A percentile compares a stretch with the other conserved stretches of the same genome.
phyloP scores from a whole-genome alignment of 2,888 invertebrate genomes.

The Autographa pulchrina region DNA sequence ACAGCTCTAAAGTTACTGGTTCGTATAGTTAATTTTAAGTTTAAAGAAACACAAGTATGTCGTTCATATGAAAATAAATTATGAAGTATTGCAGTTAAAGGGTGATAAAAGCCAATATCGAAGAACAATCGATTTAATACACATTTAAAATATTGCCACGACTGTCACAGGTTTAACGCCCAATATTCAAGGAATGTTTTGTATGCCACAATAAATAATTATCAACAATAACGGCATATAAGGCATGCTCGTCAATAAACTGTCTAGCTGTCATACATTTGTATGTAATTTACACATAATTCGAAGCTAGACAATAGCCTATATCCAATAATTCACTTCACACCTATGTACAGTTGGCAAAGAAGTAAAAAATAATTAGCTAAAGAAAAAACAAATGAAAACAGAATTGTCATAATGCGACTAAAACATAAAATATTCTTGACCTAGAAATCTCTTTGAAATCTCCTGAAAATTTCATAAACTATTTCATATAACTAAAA shows the following conservation, averaged over 20 bases:
- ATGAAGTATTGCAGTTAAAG: background rate
- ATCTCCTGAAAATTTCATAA: too few relatives aligned
- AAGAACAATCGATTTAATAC: background rate
- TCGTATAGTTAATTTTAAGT: too few relatives aligned
- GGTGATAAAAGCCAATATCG: background rate
- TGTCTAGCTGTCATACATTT: slow-evolving; percentile 40
- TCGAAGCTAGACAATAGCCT: slow-evolving; percentile 31
- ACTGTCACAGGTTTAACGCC: background rate
- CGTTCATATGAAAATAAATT: too few relatives aligned
- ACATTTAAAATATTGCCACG: background rate
- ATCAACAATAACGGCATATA: background rate
- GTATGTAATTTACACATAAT: slow-evolving; percentile 48
- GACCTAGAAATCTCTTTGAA: too few relatives aligned
- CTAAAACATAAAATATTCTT: too few relatives aligned
- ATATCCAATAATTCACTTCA: background rate
- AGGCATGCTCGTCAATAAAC: slow-evolving; percentile 23
- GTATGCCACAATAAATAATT: background rate
- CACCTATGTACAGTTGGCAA: background rate
- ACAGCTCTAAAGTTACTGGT: too few relatives aligned
- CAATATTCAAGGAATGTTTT: background rate
- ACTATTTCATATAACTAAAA: too few relatives aligned
- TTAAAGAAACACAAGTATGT: too few relatives aligned
- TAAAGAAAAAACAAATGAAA: background rate
- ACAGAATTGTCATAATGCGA: background rate
- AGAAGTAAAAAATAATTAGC: too few relatives aligned